phyloP scores from a whole-genome alignment of 1,140 invertebrate species.

The Trachymyrmex septentrionalis region DNA sequence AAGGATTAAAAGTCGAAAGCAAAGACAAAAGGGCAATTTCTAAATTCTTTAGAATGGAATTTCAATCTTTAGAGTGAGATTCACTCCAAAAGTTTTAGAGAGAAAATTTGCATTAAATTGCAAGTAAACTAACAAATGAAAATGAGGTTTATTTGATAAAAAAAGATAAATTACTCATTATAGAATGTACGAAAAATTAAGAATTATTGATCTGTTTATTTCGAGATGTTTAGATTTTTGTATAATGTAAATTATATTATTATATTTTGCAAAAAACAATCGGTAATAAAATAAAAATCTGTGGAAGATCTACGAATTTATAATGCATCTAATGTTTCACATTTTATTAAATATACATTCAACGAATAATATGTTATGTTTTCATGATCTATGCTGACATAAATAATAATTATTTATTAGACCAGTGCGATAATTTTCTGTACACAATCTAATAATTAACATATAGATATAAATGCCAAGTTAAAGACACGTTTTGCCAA shows the following conservation, averaged over 20 bases:
- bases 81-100: no score
- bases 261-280: not conserved
- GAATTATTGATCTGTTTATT: not conserved
- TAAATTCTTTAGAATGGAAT: no score
- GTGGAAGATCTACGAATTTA: not conserved
- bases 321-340: not conserved
- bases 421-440: no score
- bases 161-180: no score
- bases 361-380: not conserved
- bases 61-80: no score
- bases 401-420: no score
- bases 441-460: no score
- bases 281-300: not conserved
- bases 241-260: not conserved
- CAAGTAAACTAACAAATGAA: not conserved
- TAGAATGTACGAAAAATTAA: no score
- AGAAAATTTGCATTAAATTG: not conserved
- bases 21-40: no score
- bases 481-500: no score
- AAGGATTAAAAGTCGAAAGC: not conserved
- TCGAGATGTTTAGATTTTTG: not conserved
- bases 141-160: not conserved
- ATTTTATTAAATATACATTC: not conserved
- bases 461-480: no score
- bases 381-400: no score